Base-by-base conservation (phyloP, 2,113 vertebrate species). In the Protomyctophum bolini region DNA sequence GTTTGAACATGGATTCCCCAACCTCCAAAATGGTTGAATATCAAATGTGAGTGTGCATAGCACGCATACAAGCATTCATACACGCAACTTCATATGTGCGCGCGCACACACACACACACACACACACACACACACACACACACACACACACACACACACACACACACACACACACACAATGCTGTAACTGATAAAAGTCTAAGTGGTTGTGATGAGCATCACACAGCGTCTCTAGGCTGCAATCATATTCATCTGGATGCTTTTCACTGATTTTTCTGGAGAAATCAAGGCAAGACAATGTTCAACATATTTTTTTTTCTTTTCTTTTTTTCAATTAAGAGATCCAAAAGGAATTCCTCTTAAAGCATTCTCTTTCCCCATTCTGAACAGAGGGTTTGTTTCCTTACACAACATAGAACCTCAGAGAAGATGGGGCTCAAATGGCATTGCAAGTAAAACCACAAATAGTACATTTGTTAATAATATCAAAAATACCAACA, bases 401-500 rank as follows among this genome's bases (percentile, higher is more conserved):
- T 75, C 54, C 57, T 72, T 66, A 72, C 72, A 83, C 45, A 64
- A 83, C 77, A 82, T 72, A 75, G 60, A 86, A 75, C 58, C 76
- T 70, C 77, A 72, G 68, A 79, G 79, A 89, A 82, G 10, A 41
- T 41, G 33, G 28, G 58, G 73, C 60, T 84, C 75, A 64, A 76
- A 88, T 64, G 77, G 79, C 72, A 70, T 77, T 65, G 72, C 75
- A 87, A 87, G 72, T 78, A 73, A 78, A 84, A 77, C 68, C 76
- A 90, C 85, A 76, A 78, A 76, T 77, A 68, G 69, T 81, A 68
- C 73, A 70, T 72, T 75, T 75, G 73, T 86, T 90, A 90, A 89
- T 88, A 77, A 86, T 89, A 88, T 91, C 78, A 91, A 93, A 93
- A 93, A 91, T 83, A 84, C 78, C 76, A 89, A 89, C 84, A 82